Conservation (phyloP, 2,113 vertebrate genomes). For the Apistogramma diplotaenia region DNA sequence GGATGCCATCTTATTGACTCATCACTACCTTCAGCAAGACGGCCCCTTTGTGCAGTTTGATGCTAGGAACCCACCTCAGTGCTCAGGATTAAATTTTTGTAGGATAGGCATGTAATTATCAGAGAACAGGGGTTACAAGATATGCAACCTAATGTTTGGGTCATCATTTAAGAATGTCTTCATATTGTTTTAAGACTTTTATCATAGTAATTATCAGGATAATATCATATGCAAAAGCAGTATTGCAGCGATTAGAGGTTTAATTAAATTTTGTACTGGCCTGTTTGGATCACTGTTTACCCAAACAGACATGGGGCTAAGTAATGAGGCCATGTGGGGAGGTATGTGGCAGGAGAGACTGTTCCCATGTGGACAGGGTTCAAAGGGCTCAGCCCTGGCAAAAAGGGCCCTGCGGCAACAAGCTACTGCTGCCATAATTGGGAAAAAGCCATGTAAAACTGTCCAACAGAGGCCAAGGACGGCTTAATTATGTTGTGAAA, state of each 20-base stretch:
- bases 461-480: slow-evolving; percentile 47
- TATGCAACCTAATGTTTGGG: not conserved
- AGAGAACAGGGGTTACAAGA: not conserved
- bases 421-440: slow-evolving; percentile 52
- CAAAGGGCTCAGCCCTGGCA: slow-evolving; percentile 53
- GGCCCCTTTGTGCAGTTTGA: not conserved
- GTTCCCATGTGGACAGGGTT: slow-evolving; percentile 46
- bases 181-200: not conserved
- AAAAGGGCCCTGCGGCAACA: slow-evolving; percentile 25
- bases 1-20: not conserved
- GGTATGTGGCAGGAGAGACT: not conserved
- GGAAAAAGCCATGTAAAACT: slow-evolving; percentile 50
- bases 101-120: not conserved
- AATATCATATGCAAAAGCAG: not conserved
- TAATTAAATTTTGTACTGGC: not conserved
- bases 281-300: not conserved
- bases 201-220: slow-evolving; percentile 16
- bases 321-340: slow-evolving; percentile 15
- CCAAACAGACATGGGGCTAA: not conserved
- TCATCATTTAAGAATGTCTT: not conserved
- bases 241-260: not conserved
- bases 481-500: slow-evolving; percentile 63
- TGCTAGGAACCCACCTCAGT: not conserved
- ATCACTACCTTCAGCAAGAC: not conserved
- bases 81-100: too few species aligned